Base-by-base conservation (phyloP, 2,113 vertebrate species). In the Pangasianodon gigas region DNA sequence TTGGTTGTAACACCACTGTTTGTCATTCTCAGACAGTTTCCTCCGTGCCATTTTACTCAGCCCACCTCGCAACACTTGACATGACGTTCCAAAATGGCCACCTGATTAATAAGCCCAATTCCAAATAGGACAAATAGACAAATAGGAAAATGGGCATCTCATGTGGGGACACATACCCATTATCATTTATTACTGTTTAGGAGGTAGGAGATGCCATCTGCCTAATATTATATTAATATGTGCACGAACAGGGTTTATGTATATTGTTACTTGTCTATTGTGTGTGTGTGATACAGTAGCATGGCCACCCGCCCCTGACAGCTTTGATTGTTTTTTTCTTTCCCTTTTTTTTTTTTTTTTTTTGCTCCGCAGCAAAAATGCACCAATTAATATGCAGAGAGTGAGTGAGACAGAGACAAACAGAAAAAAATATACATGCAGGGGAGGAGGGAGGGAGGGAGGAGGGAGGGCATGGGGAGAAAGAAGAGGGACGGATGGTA, bases 301-400 rank as follows among this genome's bases (percentile, higher is more conserved):
- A 95, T 95, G 95, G 92, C 93, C 95, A 94, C 94, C 94, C 95
- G 93, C 96, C 95, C 95, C 95, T 95, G 95, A 95, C 94, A 60
- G 94, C 94, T 95, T 96, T 96, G 95, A 96, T 96, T 96, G 96
- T 96, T 96, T 95, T 87, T 79, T 65, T 82, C 26, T 46, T n/a
- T 7, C 29, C 60, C 46, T 6, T 37, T 37, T 37, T 37, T 37
- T 37, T 6, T 2, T 52, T 58, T 62, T 65, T 85, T 86, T 81
- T 95, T 95, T 96, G 91, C 95, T 94, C 96, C 93, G 95, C 96
- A 95, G 96, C 95, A 96, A 95, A 96, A 96, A 96, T 95, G 95
- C 95, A 94, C 93, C 95, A 96, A 96, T 96, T 96, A 96, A 96
- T 96, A 96, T 96, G 95, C 96, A 96, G 95, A 96, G 95, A 96